Percentiles rank a stretch among this genome's conserved stretches.
phyloP scores from a whole-genome alignment of 1,140 invertebrate species.

The Procambarus clarkii region DNA sequence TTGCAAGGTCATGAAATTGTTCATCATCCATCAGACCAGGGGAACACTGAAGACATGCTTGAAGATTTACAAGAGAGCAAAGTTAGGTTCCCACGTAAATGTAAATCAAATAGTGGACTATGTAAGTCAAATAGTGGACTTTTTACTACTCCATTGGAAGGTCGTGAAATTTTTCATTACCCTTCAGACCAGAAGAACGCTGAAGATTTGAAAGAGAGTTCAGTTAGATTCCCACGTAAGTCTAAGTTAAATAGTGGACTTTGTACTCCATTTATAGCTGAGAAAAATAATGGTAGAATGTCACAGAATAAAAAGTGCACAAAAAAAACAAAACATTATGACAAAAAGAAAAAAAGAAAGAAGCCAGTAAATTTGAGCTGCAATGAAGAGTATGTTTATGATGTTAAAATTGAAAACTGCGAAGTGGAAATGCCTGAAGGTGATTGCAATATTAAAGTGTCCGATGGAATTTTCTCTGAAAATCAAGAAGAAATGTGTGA shows the following conservation, averaged over 20 bases:
- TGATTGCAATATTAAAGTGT: not conserved
- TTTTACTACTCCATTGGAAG: too few species aligned
- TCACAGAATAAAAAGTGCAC: not conserved
- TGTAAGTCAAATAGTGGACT: too few species aligned
- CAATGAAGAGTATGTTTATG: slow-evolving; percentile 19
- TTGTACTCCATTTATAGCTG: not conserved
- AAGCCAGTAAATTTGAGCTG: not conserved
- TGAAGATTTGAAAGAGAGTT: too few species aligned
- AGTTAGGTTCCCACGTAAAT: not conserved
- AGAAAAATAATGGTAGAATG: not conserved
- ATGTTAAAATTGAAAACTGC: slow-evolving; percentile 23
- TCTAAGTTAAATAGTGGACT: too few species aligned
- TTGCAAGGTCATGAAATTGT: not conserved
- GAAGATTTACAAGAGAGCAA: not conserved
- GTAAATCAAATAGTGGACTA: too few species aligned
- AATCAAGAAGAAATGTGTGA: slow-evolving; percentile 5
- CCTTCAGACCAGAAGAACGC: too few species aligned
- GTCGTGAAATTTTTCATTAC: too few species aligned
- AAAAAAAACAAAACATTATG: not conserved
- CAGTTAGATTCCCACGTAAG: too few species aligned
- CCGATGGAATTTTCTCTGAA: not conserved
- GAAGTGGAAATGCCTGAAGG: slow-evolving; percentile 18
- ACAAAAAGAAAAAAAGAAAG: not conserved
- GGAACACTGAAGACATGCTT: not conserved
- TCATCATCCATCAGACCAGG: not conserved